Conservation (phyloP, 2,797 vertebrate species). For the Columba guinea region DNA sequence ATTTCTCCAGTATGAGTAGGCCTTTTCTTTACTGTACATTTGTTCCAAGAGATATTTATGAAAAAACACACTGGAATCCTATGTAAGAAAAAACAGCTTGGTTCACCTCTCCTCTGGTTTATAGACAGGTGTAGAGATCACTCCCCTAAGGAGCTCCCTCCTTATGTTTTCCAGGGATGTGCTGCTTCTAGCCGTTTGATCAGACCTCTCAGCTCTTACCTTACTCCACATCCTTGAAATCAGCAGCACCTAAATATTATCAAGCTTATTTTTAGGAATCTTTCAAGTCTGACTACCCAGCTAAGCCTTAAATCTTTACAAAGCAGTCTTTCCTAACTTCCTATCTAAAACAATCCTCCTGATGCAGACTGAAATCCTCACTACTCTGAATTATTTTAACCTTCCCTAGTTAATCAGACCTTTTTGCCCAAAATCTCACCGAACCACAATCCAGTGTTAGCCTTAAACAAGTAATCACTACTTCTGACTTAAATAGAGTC, state of each 20-base stretch:
- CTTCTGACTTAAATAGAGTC: not conserved
- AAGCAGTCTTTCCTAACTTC: not conserved
- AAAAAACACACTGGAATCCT: not conserved
- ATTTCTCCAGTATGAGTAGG: rapidly evolving
- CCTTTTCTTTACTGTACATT: not conserved
- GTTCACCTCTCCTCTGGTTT: not conserved
- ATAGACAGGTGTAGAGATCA: not conserved
- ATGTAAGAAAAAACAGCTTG: not conserved
- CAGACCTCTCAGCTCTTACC: not conserved
- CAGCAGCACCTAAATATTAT: not conserved
- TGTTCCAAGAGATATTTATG: not conserved
- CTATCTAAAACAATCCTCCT: not conserved
- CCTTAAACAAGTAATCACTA: not conserved
- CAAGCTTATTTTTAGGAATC: not conserved
- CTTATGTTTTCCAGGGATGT: not conserved
- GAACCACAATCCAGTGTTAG: not conserved
- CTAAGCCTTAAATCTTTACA: not conserved
- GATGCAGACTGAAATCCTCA: not conserved
- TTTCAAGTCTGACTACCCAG: not conserved
- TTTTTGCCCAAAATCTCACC: not conserved
- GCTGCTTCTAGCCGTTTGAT: not conserved
- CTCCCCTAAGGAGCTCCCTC: not conserved
- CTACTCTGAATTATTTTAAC: not conserved
- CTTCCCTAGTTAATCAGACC: not conserved
- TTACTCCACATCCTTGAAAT: not conserved